Evolutionary conservation across 2,888 invertebrate species (phyloP).

Genomic region (Pycnomerus fuliginosus): DNA sequence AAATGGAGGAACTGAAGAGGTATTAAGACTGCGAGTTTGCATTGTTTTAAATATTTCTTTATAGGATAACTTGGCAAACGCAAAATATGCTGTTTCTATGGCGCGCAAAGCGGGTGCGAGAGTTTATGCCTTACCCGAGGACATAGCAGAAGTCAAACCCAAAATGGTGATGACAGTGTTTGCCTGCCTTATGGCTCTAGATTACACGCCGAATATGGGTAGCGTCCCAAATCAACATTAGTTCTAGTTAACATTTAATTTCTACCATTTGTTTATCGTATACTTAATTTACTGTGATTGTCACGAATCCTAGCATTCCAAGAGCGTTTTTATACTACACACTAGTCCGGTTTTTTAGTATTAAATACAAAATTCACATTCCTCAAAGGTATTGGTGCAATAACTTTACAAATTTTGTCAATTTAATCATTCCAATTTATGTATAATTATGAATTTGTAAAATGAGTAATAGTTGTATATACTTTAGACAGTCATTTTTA

Average conservation of each 20-base stretch:
- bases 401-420: slow-evolving; percentile 4
- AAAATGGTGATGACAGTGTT: slow-evolving; percentile 99
- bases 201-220: slow-evolving; percentile 90
- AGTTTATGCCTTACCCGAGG: slow-evolving; percentile 97
- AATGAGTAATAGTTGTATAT: slow-evolving; percentile 18
- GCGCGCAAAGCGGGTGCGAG: slow-evolving; percentile 96
- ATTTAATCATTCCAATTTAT: slow-evolving; percentile 16
- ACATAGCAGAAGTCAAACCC: slow-evolving; percentile 96
- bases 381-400: slow-evolving; percentile 6
- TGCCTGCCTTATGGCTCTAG: slow-evolving; percentile 97
- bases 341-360: slow-evolving; percentile 33
- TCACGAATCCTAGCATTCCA: slow-evolving; percentile 28
- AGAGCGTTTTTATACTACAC: slow-evolving; percentile 24
- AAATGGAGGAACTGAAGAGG: slow-evolving; percentile 76
- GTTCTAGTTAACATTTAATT: slow-evolving; percentile 7
- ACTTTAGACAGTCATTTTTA: slow-evolving; percentile 10
- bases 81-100: slow-evolving; percentile 99
- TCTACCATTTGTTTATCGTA: slow-evolving; percentile 10
- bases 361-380: slow-evolving; percentile 28
- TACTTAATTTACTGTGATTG: slow-evolving; percentile 21
- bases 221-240: slow-evolving; percentile 34
- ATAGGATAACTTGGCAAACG: slow-evolving; percentile 92
- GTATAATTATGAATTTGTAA: slow-evolving; percentile 9
- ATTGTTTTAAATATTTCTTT: slow-evolving; percentile 36
- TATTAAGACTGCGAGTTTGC: slow-evolving; percentile 46